These are phyloP conservation scores for Colossoma macropomum DNA, from an alignment of 2,113 vertebrate genomes.

Conservation along the genomic window DNA sequence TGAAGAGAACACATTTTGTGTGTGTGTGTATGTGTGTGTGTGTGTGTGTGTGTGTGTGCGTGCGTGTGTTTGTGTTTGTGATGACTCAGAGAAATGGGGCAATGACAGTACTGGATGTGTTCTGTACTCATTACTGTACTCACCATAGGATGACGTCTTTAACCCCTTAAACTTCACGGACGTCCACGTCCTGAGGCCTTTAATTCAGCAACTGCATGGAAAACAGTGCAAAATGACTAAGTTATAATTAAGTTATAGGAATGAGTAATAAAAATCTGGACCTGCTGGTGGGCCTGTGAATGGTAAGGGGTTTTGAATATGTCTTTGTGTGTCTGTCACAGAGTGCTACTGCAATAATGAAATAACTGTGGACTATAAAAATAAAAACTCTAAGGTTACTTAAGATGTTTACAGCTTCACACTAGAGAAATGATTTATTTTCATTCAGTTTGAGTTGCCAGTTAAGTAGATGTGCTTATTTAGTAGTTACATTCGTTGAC, in stretches of 20 bases:
- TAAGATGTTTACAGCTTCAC: too few relatives aligned
- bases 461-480: too few relatives aligned
- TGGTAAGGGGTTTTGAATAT: neutral
- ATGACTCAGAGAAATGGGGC: neutral
- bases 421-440: too few relatives aligned
- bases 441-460: too few relatives aligned
- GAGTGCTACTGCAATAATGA: too few relatives aligned
- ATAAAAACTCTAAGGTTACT: too few relatives aligned
- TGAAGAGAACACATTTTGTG: neutral
- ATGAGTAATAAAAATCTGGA: neutral
- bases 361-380: too few relatives aligned
- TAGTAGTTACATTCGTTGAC: too few relatives aligned
- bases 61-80: neutral
- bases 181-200: neutral
- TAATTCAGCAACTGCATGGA: neutral
- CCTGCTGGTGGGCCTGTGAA: neutral
- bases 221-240: neutral
- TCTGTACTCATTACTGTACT: conserved; percentile 3
- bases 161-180: neutral
- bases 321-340: neutral
- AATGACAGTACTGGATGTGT: neutral
- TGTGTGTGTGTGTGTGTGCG: neutral
- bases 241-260: too few relatives aligned
- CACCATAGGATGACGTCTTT: neutral
- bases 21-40: neutral